Percentiles rank a stretch among this genome's conserved stretches.
Evolutionary conservation across 92 coral and sea anemone genomes (phyloP).

Genomic region (Hydrozoanthus gracilis): DNA sequence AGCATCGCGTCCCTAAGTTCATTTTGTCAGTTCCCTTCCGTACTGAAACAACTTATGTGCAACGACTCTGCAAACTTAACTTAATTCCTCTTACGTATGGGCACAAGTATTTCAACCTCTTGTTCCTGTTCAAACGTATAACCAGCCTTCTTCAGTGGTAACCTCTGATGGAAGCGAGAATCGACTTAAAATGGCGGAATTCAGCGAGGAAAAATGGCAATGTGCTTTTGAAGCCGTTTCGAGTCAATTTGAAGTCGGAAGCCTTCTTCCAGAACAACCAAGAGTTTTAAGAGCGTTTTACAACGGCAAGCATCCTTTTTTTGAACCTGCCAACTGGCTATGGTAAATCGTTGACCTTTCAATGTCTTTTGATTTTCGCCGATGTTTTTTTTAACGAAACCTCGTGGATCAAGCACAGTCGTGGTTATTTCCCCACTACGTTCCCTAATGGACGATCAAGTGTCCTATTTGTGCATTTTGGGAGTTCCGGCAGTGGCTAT

Average conservation of each 20-base stretch:
- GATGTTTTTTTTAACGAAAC: slow-evolving; percentile 54
- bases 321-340: slow-evolving; percentile 81
- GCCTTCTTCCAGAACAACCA: slow-evolving; percentile 64
- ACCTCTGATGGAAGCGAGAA: too few species aligned
- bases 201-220: too few species aligned
- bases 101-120: too few species aligned
- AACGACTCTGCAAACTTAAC: too few species aligned
- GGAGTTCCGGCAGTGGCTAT: slow-evolving; percentile 72
- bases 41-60: too few species aligned
- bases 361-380: slow-evolving; percentile 58
- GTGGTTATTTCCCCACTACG: slow-evolving; percentile 67
- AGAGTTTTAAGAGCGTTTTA: slow-evolving; percentile 58
- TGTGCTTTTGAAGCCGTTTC: too few species aligned
- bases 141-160: too few species aligned
- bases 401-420: slow-evolving; percentile 62
- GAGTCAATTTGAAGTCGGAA: slow-evolving; percentile 58
- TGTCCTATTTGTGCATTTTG: slow-evolving; percentile 48
- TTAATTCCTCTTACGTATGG: too few species aligned
- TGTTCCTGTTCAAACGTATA: too few species aligned
- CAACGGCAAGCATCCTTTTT: slow-evolving; percentile 56
- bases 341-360: slow-evolving; percentile 77
- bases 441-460: slow-evolving; percentile 79
- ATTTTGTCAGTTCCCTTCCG: too few species aligned
- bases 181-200: too few species aligned
- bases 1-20: too few species aligned